phyloP scores from a whole-genome alignment of 2,888 invertebrate species.

The Saturnia pavonia region DNA sequence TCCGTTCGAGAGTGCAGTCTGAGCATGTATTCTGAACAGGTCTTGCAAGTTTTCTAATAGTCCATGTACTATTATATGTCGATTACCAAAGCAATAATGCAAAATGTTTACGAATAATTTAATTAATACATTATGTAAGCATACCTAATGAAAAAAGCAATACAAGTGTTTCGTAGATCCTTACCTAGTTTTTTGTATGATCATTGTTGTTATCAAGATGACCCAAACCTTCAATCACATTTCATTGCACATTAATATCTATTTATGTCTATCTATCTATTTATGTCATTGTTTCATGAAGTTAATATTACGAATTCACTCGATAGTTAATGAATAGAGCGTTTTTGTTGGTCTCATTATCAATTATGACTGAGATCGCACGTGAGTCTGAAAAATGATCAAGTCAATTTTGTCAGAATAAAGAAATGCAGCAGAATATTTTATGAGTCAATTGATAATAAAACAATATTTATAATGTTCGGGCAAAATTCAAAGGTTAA shows the following conservation, averaged over 20 bases:
- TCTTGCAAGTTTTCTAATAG: slow-evolving; percentile 35
- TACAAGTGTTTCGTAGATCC: not conserved
- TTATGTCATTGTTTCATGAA: not conserved
- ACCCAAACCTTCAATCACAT: not conserved
- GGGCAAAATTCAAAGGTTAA: not conserved
- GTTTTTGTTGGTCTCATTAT: not conserved
- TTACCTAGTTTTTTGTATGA: not conserved
- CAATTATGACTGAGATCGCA: not conserved
- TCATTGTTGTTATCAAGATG: not conserved
- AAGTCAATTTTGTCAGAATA: not conserved
- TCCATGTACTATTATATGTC: slow-evolving; percentile 19
- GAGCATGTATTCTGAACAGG: slow-evolving; percentile 48
- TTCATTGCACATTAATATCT: not conserved
- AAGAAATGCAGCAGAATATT: not conserved
- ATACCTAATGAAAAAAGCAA: not conserved
- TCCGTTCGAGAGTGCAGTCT: slow-evolving; percentile 36
- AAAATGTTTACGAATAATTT: slow-evolving; percentile 18
- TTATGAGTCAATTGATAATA: not conserved
- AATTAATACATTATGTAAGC: not conserved
- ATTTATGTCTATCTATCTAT: not conserved
- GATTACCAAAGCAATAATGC: not conserved
- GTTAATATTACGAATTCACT: not conserved
- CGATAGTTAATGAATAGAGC: not conserved
- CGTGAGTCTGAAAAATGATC: not conserved
- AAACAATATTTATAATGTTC: not conserved